These are phyloP conservation scores for Tenebrosternarchus preto DNA, from an alignment of 2,113 vertebrate species.

Conservation along the genomic window DNA sequence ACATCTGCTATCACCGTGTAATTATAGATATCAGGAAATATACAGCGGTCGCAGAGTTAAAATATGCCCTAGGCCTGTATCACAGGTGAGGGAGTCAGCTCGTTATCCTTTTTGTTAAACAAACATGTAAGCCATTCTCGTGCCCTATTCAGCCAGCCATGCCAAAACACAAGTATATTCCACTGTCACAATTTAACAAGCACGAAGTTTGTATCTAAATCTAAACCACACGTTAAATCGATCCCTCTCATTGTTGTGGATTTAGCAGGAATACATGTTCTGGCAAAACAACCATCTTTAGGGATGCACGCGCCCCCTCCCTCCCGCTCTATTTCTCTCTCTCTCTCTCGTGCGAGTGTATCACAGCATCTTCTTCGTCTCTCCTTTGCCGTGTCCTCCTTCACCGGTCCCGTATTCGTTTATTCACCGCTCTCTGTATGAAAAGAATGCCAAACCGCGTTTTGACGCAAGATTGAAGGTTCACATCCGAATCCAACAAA, in stretches of 20 bases:
- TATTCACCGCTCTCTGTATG: constrained; percentile 35
- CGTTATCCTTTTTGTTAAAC: constrained; percentile 1
- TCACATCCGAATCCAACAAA: constrained; percentile 1
- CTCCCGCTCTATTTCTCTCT: constrained; percentile 64
- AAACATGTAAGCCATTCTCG: constrained; percentile 19
- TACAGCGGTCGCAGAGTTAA: not conserved
- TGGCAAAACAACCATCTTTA: constrained; percentile 67
- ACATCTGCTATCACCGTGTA: constrained; percentile 19
- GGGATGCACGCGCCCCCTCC: constrained; percentile 62
- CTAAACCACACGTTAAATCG: constrained; percentile 56
- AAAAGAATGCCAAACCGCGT: constrained; percentile 2
- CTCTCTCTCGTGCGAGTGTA: constrained; percentile 67
- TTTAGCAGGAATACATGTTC: constrained; percentile 55
- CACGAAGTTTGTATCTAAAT: constrained; percentile 63
- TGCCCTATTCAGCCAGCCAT: no score
- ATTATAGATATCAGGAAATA: no score
- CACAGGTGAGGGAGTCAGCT: not conserved
- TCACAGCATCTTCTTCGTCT: constrained; percentile 72
- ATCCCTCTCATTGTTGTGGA: constrained; percentile 59
- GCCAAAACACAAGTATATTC: no score
- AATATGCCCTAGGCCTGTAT: not conserved
- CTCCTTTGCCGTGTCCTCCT: constrained; percentile 68
- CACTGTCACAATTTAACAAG: constrained; percentile 50
- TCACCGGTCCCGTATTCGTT: constrained; percentile 38
- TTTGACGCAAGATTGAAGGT: not conserved